Percentiles rank a stretch among this genome's conserved stretches.
Evolutionary conservation across 2,797 vertebrate genomes (phyloP).

Genomic region (Spea hammondii): DNA sequence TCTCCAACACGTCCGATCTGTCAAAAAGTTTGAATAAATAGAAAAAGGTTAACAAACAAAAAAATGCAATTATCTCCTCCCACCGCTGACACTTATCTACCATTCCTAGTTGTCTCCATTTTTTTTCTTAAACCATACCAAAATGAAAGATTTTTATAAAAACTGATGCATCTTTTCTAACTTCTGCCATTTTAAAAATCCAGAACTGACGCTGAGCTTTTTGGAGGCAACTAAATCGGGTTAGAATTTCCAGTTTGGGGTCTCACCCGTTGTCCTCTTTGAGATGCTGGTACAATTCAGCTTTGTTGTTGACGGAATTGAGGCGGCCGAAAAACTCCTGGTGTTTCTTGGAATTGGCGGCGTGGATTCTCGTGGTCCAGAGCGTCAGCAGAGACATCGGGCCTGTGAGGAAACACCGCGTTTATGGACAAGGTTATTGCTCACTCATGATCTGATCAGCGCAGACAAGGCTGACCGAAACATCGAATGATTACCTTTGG

Average conservation of each 20-base stretch:
- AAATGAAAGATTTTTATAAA: too few relatives aligned
- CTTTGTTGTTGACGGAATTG: constrained; percentile 91
- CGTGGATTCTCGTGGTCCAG: constrained; percentile 94
- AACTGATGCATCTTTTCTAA: too few relatives aligned
- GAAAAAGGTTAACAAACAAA: background rate
- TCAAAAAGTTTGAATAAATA: constrained; percentile 35
- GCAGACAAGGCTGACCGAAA: too few relatives aligned
- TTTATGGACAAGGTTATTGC: background rate
- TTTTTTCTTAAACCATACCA: too few relatives aligned
- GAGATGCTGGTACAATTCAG: constrained; percentile 94
- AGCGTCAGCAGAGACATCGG: constrained; percentile 89
- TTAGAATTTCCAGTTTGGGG: constrained; percentile 32
- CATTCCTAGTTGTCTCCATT: too few relatives aligned
- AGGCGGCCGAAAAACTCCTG: constrained; percentile 91
- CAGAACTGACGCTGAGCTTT: too few relatives aligned
- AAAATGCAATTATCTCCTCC: background rate
- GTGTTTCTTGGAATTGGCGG: constrained; percentile 93
- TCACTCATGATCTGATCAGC: too few relatives aligned
- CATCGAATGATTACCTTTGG: constrained; percentile 80
- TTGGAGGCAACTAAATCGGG: too few relatives aligned
- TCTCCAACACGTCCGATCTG: constrained; percentile 92
- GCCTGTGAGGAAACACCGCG: constrained; percentile 66
- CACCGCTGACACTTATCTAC: too few relatives aligned
- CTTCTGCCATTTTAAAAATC: too few relatives aligned
- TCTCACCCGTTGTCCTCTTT: constrained; percentile 96